Evolutionary conservation across 35 echinoderm and acorn worm genomes (phyloP), one percentile per base, ranked within the genome.

Genomic region (Chiridota heheva): DNA sequence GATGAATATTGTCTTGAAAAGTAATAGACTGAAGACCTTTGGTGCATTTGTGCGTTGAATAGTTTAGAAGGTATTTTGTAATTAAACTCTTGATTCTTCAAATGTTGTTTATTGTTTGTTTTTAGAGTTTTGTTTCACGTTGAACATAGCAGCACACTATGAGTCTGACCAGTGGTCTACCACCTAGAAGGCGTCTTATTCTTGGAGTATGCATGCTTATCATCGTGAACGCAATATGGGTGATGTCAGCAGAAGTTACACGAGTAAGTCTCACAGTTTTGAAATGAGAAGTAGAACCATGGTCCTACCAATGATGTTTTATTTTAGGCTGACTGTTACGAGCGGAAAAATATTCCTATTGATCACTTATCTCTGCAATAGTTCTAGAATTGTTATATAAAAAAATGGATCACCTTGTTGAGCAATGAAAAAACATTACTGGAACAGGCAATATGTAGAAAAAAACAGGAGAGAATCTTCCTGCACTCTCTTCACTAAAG

Each of bases 221-320:
- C 24, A 41, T 85, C 5, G 95, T 98, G 6, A 89, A 92, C 15
- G 45, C 88, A 34, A 98, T 98, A 32, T 98, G 95, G 95, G 95
- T 98, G 3, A 75, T 84, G 13, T 98, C 95, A 1, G 86, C 87
- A 73, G 95, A 98, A 73, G 64, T 98, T 55, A 98, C 95, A 27
- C 56, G 81, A 70, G 95, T 98, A 69, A 88, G 83, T 60, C 36
- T 5, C 20, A 33, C 48, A 65, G 6, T 39, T 27, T 39, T 16
- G 57, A 70, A 2, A 29, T 42, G 4, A 12, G 22, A 67, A 68
- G 15, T 17, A 16, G 1, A 46, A 7, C 4, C 18, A 8, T 60
- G 32, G 42, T 77, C 5, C 45, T 63, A 7, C 13, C 36, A 72
- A 37, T 64, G 26, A 20, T 20, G 13, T 64, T 7, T 27, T 20